A percentile compares a stretch with the other conserved stretches of the same genome.
Conservation (phyloP, 2,797 vertebrate species). For the Esox lucius region DNA sequence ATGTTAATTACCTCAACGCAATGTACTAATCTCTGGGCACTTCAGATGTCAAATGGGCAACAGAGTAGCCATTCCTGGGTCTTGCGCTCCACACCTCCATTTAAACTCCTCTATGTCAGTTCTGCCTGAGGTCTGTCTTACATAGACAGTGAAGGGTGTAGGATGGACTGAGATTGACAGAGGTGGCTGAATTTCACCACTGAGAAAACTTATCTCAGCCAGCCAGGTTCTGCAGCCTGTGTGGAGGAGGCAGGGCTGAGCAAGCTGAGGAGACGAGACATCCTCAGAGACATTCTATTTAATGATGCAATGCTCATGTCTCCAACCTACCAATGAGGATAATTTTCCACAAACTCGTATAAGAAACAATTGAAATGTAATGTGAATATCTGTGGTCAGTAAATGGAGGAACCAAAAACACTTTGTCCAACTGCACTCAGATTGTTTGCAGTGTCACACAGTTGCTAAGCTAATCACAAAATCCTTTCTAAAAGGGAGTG, state of each 20-base stretch:
- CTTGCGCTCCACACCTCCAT: constrained; percentile 50
- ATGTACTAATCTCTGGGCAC: constrained; percentile 38
- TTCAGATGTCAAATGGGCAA: constrained; percentile 48
- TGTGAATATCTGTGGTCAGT: too few species aligned
- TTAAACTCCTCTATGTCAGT: constrained; percentile 71
- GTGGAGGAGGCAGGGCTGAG: constrained; percentile 23
- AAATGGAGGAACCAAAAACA: too few species aligned
- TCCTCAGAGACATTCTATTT: not conserved
- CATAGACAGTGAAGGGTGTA: constrained; percentile 54
- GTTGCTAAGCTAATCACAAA: too few species aligned
- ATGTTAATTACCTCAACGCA: constrained; percentile 9
- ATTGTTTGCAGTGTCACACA: too few species aligned
- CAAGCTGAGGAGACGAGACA: not conserved
- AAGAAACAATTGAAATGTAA: too few species aligned
- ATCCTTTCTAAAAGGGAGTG: too few species aligned
- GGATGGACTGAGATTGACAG: constrained; percentile 56
- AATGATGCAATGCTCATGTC: too few species aligned
- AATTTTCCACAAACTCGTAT: too few species aligned
- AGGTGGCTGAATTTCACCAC: constrained; percentile 65
- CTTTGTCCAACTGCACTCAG: too few species aligned
- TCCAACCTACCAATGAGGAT: too few species aligned
- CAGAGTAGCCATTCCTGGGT: constrained; percentile 63
- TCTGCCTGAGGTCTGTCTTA: constrained; percentile 61
- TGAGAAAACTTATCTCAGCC: constrained; percentile 67
- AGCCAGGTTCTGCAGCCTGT: constrained; percentile 63